A percentile compares a stretch with the other conserved stretches of the same genome.
Conservation (phyloP, 2,113 vertebrate genomes). For the Psophia crepitans region DNA sequence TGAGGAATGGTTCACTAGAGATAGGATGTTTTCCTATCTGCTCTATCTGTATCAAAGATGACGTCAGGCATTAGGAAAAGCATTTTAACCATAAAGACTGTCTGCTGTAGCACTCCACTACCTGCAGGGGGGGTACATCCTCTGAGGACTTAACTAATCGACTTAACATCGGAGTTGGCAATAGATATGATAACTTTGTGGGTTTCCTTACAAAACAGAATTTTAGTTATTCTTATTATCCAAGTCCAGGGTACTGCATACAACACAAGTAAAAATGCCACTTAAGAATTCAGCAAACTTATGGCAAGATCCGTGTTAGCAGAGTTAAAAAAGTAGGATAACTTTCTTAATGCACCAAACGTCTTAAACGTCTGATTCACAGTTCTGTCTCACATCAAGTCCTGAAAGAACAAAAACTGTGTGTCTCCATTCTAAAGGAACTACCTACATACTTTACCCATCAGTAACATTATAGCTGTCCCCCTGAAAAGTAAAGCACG, state of each 20-base stretch:
- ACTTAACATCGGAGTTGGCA: background rate
- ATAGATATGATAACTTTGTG: background rate
- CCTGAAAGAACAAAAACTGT: background rate
- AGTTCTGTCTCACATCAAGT: background rate
- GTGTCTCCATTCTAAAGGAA: background rate
- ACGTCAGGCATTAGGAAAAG: slow-evolving; percentile 21
- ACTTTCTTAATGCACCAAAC: background rate
- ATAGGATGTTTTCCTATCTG: background rate
- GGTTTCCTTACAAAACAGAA: background rate
- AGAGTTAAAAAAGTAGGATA: background rate
- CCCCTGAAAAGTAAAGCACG: background rate
- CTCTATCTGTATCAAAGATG: slow-evolving; percentile 46
- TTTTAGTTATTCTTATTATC: background rate
- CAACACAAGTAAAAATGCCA: background rate
- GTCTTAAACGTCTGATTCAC: background rate
- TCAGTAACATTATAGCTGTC: accelerated
- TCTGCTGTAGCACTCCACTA: background rate
- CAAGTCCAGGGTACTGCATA: background rate
- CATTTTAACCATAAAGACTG: background rate
- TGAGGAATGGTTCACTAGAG: background rate
- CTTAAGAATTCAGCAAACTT: background rate
- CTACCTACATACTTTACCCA: background rate
- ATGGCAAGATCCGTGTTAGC: background rate
- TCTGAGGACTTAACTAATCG: background rate
- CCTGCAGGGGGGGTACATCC: background rate